Conservation (phyloP, 2,797 vertebrate species). For the Lutjanus argentimaculatus region DNA sequence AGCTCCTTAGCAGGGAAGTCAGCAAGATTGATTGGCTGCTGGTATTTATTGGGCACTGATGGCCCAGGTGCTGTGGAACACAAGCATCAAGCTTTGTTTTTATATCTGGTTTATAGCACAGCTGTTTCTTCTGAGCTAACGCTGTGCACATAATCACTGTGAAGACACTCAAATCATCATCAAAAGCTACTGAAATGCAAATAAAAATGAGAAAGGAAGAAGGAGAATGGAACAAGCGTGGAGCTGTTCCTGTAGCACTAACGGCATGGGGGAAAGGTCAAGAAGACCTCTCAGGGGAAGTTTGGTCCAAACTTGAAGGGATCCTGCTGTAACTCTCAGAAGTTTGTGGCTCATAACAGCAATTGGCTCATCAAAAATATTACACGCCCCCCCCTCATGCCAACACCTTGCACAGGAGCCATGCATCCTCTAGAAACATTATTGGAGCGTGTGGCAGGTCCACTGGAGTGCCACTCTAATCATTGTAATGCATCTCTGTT, state of each 20-base stretch:
- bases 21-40: slow-evolving; percentile 71
- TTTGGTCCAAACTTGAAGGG: slow-evolving; percentile 50
- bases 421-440: slow-evolving; percentile 79
- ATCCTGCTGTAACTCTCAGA: slow-evolving; percentile 48
- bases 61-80: slow-evolving; percentile 81
- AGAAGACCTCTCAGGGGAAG: slow-evolving; percentile 42
- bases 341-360: slow-evolving; percentile 64
- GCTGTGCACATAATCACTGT: slow-evolving; percentile 76
- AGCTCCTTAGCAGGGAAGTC: slow-evolving; percentile 64
- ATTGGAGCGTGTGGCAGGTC: slow-evolving; percentile 75
- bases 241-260: slow-evolving; percentile 5
- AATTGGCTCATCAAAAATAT: slow-evolving; percentile 72
- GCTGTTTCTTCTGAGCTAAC: slow-evolving; percentile 82
- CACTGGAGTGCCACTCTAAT: slow-evolving; percentile 84
- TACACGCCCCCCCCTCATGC: slow-evolving; percentile 43
- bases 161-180: slow-evolving; percentile 80
- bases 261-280: slow-evolving; percentile 53
- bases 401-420: slow-evolving; percentile 58
- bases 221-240: not conserved
- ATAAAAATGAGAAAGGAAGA: slow-evolving; percentile 43
- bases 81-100: slow-evolving; percentile 82
- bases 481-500: slow-evolving; percentile 90
- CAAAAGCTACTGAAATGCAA: slow-evolving; percentile 75
- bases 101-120: slow-evolving; percentile 85
- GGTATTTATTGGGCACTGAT: slow-evolving; percentile 84